Conservation (phyloP, 1,140 invertebrate species). For the Camponotus pennsylvanicus region DNA sequence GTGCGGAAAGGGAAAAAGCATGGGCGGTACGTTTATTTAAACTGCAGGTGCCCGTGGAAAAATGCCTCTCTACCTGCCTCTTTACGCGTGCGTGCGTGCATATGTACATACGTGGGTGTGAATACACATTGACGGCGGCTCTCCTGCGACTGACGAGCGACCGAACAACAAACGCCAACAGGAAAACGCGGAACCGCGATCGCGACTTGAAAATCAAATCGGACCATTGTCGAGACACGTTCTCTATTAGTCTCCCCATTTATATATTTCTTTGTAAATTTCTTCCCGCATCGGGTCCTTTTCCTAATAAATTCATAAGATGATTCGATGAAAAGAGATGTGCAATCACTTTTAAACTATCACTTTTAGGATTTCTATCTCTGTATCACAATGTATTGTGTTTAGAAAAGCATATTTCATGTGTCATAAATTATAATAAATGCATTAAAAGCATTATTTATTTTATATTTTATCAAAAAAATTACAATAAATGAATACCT, state of each 20-base stretch:
- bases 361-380: constrained; percentile 16
- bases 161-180: constrained; percentile 80
- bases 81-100: neutral
- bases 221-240: constrained; percentile 76
- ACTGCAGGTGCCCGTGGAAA: constrained; percentile 79
- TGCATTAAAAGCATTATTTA: neutral
- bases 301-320: constrained; percentile 8
- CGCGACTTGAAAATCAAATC: constrained; percentile 80
- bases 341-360: constrained; percentile 2
- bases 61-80: constrained; percentile 67
- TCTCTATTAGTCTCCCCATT: constrained; percentile 81
- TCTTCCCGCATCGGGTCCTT: neutral
- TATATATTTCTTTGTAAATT: constrained; percentile 61
- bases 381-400: neutral
- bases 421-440: constrained; percentile 5
- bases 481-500: neutral
- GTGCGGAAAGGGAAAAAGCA: constrained; percentile 56
- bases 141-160: constrained; percentile 81
- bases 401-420: neutral
- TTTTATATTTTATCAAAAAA: too few species aligned
- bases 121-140: constrained; percentile 64
- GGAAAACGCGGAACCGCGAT: constrained; percentile 78
- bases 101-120: neutral
- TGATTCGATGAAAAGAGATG: neutral
- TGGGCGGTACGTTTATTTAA: constrained; percentile 81